Base-by-base conservation (phyloP, 2,888 invertebrate genomes). In the Himalopsyche tibetana region DNA sequence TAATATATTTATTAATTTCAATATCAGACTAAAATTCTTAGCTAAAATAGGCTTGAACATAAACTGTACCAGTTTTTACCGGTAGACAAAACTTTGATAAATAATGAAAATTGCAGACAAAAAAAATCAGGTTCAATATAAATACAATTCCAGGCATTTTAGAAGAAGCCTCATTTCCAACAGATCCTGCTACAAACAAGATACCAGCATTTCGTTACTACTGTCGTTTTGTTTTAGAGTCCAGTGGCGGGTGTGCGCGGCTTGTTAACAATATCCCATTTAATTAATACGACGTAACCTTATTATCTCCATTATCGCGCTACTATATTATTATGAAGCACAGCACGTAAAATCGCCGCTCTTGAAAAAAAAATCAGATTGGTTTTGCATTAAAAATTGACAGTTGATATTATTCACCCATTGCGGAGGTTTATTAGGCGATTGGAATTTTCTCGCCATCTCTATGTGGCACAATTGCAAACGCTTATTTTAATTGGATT, bases 231-330 rank as follows among this genome's bases (percentile, higher is more conserved):
- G 87, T 85, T 87, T 86, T 82, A 86, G 80, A 84, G 86, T 86
- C 79, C 88, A 88, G 87, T 88, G 88, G 88, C 86, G 84, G 88
- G 82, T 84, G 85, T 45, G 55, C 84, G 83, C 87, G 74, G 83
- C 87, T 84, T 87, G 88, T 88, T 87, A 88, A 88, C 87, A 85
- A 88, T 86, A 88, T 88, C 88, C 82, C 86, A 87, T 87, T 88
- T 88, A 88, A 88, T 88, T 88, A 88, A 87, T 87, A 86, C 86
- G 38, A 69, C 82, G 82, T 83, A 87, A 86, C 84, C 84, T 82
- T 84, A 86, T 86, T 86, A 86, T 84, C 84, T 84, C 55, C 82
- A 84, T 82, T 84, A 82, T 85, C n/a, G 19, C 55, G 55, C 51
- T 80, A 38, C 74, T 74, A 28, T 28, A 28, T 74, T 74, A 74